These are phyloP conservation scores for Stichodactyla helianthus DNA, from an alignment of 64 coral and sea anemone genomes.

Conservation along the genomic window DNA sequence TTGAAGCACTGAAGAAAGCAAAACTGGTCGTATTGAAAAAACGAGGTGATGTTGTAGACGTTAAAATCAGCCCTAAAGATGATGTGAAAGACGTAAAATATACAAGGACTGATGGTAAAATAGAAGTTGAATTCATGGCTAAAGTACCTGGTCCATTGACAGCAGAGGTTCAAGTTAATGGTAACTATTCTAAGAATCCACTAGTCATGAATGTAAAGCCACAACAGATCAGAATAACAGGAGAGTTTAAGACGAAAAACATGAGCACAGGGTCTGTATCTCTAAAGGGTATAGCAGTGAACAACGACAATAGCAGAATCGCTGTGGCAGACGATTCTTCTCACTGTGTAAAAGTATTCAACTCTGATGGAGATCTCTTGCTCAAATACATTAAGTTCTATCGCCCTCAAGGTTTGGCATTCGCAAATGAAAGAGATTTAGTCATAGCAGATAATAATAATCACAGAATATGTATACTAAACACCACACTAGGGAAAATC, in stretches of 20 bases:
- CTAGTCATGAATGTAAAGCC: background rate
- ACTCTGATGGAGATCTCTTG: no score
- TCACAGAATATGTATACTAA: background rate
- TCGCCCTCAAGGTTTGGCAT: no score
- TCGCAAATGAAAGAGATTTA: no score
- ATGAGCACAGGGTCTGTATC: background rate
- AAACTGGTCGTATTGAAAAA: no score
- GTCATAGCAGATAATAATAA: no score
- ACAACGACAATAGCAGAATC: background rate
- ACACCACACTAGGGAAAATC: conserved; percentile 8
- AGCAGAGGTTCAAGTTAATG: conserved; percentile 7
- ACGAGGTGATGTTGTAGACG: background rate
- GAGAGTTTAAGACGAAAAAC: background rate
- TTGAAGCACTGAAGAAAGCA: no score
- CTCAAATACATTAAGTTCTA: no score
- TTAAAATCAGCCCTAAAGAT: background rate
- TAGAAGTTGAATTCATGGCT: background rate
- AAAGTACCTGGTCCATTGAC: background rate
- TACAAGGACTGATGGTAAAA: no score
- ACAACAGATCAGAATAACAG: background rate
- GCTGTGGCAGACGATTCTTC: background rate
- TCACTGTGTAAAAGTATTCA: no score
- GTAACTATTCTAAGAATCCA: background rate
- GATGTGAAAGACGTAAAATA: no score
- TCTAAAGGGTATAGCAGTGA: background rate